These are phyloP conservation scores for Sminthopsis crassicaudata DNA, from an alignment of 2,113 vertebrate species.

Conservation along the genomic window DNA sequence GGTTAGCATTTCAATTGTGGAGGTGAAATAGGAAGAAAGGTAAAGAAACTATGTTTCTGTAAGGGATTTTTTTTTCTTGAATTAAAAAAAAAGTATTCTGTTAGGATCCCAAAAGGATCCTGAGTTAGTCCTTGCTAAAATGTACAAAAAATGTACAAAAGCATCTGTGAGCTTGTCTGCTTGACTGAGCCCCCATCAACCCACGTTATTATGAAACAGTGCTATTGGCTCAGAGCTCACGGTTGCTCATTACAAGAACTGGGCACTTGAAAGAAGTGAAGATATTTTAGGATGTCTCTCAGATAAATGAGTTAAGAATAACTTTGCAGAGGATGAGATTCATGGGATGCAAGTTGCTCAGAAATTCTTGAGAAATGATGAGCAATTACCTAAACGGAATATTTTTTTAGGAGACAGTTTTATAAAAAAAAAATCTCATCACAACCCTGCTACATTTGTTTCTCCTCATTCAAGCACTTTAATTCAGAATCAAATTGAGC, in stretches of 20 bases:
- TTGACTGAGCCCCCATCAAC: conserved; percentile 63
- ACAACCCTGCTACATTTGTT: background rate
- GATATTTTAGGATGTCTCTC: conserved; percentile 73
- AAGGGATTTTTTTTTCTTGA: background rate
- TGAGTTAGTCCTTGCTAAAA: conserved; percentile 19
- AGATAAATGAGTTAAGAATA: conserved; percentile 68
- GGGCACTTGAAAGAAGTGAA: conserved; percentile 55
- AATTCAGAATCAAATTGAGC: background rate
- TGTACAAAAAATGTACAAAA: background rate
- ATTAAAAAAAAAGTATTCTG: conserved; percentile 40
- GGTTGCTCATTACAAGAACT: background rate
- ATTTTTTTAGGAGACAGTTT: background rate
- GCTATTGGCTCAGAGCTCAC: conserved; percentile 66
- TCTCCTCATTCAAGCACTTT: background rate
- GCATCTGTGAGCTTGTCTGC: conserved; percentile 60
- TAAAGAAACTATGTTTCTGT: too few relatives aligned
- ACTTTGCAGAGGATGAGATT: conserved; percentile 49
- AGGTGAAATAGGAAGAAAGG: too few relatives aligned
- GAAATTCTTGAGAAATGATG: conserved; percentile 1
- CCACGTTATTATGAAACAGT: conserved; percentile 64
- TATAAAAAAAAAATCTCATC: background rate
- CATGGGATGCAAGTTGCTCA: conserved; percentile 43
- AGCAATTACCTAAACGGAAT: conserved; percentile 41
- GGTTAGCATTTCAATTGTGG: background rate
- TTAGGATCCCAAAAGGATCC: conserved; percentile 49